These are phyloP conservation scores for Hippocampus kuda DNA, from an alignment of 2,797 vertebrate genomes.

Conservation along the genomic window DNA sequence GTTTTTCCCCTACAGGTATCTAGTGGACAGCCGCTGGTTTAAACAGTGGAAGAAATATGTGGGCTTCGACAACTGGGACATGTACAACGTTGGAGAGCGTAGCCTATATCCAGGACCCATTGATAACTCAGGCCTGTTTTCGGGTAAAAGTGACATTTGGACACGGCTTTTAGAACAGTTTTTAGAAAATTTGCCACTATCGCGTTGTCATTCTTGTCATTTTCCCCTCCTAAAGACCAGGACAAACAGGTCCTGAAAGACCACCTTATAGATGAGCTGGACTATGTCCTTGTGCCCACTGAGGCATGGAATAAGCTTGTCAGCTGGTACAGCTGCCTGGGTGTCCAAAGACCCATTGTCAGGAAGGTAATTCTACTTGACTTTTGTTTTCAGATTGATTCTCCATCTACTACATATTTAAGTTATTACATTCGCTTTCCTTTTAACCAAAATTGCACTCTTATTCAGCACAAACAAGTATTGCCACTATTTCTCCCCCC, in stretches of 20 bases:
- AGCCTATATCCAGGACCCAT: conserved; percentile 85
- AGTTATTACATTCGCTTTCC: background rate
- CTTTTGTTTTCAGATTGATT: conserved; percentile 1
- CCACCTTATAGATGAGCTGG: conserved; percentile 92
- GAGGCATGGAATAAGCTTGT: conserved; percentile 90
- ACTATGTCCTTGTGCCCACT: conserved; percentile 87
- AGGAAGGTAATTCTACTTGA: conserved; percentile 75
- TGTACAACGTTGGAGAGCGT: conserved; percentile 84
- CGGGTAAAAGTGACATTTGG: conserved; percentile 64
- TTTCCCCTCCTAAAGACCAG: conserved; percentile 64
- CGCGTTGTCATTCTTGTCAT: background rate
- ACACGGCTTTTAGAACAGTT: background rate
- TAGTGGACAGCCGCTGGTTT: conserved; percentile 95
- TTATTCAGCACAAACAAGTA: background rate
- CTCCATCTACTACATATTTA: background rate
- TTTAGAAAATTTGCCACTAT: background rate
- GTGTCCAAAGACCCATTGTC: conserved; percentile 82
- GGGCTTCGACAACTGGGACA: conserved; percentile 93
- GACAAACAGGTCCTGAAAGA: conserved; percentile 84
- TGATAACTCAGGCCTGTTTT: conserved; percentile 90
- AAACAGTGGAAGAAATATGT: conserved; percentile 99
- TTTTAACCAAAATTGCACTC: background rate
- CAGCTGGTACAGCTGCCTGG: conserved; percentile 84
- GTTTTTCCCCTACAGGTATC: conserved; percentile 71
- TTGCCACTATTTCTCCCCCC: background rate